Conservation (phyloP, 2,113 vertebrate genomes). For the Atherinomorus stipes region DNA sequence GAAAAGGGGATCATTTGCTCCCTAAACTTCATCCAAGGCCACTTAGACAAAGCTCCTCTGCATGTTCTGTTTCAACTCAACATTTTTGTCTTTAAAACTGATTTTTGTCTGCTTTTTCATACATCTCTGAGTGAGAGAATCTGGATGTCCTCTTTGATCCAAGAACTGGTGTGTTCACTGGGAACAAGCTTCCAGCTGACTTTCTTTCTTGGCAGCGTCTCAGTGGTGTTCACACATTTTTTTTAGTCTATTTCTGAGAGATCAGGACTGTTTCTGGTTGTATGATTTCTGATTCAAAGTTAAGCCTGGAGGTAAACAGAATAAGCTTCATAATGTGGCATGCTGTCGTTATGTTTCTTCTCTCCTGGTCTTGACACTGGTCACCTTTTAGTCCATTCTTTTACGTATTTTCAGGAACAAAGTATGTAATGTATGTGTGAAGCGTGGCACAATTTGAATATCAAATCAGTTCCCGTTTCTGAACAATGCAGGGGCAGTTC, state of each 20-base stretch:
- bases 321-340: neutral
- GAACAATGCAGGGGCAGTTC: constrained; percentile 40
- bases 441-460: constrained; percentile 52
- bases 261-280: neutral
- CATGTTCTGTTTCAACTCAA: neutral
- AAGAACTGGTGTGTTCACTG: neutral
- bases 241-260: neutral
- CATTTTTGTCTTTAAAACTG: no score
- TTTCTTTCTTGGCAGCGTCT: neutral
- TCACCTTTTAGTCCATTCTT: neutral
- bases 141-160: no score
- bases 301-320: neutral
- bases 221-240: neutral
- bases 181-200: neutral
- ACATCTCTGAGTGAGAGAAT: neutral
- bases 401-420: constrained; percentile 30
- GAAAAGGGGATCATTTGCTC: no score
- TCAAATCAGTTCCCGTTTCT: constrained; percentile 47
- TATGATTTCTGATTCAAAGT: neutral
- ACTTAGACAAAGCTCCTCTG: neutral
- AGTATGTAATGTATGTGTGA: constrained; percentile 16
- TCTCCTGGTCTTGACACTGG: neutral
- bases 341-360: neutral
- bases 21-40: no score
- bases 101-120: neutral